Evolutionary conservation across 2,888 invertebrate species (phyloP).

Genomic region (Entomobrya multifasciata): DNA sequence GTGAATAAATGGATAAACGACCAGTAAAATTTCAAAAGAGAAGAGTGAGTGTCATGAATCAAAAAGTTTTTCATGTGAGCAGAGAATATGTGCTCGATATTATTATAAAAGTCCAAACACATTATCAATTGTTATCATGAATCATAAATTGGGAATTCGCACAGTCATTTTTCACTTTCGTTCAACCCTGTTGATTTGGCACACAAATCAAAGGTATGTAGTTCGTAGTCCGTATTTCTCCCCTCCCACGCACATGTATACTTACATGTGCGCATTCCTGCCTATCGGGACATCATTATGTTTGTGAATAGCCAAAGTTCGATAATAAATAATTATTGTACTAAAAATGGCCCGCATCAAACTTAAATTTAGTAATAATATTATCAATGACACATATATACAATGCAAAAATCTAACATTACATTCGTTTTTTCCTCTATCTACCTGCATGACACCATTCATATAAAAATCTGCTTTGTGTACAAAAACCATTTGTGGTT

Average conservation of each 20-base stretch:
- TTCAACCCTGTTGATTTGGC: slow-evolving; percentile 10
- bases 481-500: slow-evolving; percentile 12
- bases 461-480: slow-evolving; percentile 28
- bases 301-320: background rate
- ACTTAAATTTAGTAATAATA: background rate
- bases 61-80: no score
- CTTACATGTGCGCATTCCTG: no score
- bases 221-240: no score
- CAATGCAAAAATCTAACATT: background rate
- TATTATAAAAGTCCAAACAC: background rate
- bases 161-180: slow-evolving; percentile 10
- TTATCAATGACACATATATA: slow-evolving; percentile 7
- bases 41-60: background rate
- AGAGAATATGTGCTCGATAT: background rate
- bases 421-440: background rate
- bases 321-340: background rate
- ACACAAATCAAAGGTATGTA: background rate
- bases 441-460: slow-evolving; percentile 24
- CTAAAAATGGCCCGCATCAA: background rate
- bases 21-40: slow-evolving; percentile 15
- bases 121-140: slow-evolving; percentile 9
- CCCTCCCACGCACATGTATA: slow-evolving; percentile 8
- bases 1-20: background rate
- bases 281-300: no score
- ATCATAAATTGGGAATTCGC: background rate